phyloP scores from a whole-genome alignment of 2,113 vertebrate genomes.

The Upupa epops region DNA sequence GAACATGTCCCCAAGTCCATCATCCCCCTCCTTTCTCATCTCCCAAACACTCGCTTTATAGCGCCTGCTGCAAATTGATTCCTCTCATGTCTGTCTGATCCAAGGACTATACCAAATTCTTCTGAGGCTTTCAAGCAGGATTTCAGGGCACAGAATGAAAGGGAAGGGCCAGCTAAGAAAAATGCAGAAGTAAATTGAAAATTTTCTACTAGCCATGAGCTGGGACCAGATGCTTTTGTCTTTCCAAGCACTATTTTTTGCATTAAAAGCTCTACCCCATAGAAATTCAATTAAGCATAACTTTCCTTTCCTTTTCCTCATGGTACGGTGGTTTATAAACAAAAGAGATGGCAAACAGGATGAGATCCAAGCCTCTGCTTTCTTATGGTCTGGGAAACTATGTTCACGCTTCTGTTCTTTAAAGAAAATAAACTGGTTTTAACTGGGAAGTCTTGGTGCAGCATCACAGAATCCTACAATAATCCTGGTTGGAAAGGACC shows the following conservation, averaged over 20 bases:
- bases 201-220: not conserved
- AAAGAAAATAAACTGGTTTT: not conserved
- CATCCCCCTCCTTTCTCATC: not conserved
- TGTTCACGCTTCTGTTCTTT: not conserved
- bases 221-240: not conserved
- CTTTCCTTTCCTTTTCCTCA: not conserved
- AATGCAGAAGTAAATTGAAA: not conserved
- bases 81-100: constrained; percentile 14
- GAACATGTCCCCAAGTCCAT: not conserved
- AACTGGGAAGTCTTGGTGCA: not conserved
- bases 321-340: not conserved
- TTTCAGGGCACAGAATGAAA: constrained; percentile 22
- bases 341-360: not conserved
- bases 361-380: not conserved
- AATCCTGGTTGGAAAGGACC: too few relatives aligned
- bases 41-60: not conserved
- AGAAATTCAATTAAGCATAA: not conserved
- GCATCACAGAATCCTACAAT: too few relatives aligned
- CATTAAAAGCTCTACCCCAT: not conserved
- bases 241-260: not conserved
- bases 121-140: constrained; percentile 25
- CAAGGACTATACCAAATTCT: constrained; percentile 36
- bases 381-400: too few relatives aligned
- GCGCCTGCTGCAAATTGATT: constrained; percentile 38
- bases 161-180: not conserved